phyloP scores from a whole-genome alignment of 92 coral and sea anemone species.

The Bergia puertoricense region DNA sequence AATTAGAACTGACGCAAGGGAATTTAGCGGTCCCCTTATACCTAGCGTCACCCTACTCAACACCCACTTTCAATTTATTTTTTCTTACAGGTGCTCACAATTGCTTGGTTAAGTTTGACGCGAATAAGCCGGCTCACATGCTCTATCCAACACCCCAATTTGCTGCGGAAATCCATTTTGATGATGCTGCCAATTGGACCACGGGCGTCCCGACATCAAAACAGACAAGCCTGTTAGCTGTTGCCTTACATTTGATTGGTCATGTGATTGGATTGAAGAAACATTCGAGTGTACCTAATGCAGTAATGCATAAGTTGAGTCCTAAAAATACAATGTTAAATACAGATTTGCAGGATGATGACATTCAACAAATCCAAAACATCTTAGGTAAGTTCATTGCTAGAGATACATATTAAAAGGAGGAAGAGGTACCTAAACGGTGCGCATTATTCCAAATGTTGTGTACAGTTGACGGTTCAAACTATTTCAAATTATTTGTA shows the following conservation, averaged over 20 bases:
- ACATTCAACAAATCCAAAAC: constrained; percentile 56
- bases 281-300: constrained; percentile 55
- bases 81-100: not conserved
- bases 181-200: constrained; percentile 70
- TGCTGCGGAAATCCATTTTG: constrained; percentile 81
- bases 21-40: too few relatives aligned
- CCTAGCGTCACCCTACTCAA: too few relatives aligned
- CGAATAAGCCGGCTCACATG: constrained; percentile 74
- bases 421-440: too few relatives aligned
- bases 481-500: too few relatives aligned
- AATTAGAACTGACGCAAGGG: too few relatives aligned
- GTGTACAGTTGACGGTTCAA: too few relatives aligned
- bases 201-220: not conserved
- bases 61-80: too few relatives aligned
- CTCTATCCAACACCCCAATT: constrained; percentile 44
- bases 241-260: constrained; percentile 85
- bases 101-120: constrained; percentile 57
- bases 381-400: constrained; percentile 60
- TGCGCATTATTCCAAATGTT: too few relatives aligned
- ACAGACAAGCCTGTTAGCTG: constrained; percentile 46
- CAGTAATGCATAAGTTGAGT: constrained; percentile 60
- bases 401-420: not conserved
- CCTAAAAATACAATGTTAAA: not conserved
- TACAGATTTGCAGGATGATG: constrained; percentile 56
- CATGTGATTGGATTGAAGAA: constrained; percentile 72